Evolutionary conservation across 2,113 vertebrate species (phyloP).

Genomic region (Fulica atra): DNA sequence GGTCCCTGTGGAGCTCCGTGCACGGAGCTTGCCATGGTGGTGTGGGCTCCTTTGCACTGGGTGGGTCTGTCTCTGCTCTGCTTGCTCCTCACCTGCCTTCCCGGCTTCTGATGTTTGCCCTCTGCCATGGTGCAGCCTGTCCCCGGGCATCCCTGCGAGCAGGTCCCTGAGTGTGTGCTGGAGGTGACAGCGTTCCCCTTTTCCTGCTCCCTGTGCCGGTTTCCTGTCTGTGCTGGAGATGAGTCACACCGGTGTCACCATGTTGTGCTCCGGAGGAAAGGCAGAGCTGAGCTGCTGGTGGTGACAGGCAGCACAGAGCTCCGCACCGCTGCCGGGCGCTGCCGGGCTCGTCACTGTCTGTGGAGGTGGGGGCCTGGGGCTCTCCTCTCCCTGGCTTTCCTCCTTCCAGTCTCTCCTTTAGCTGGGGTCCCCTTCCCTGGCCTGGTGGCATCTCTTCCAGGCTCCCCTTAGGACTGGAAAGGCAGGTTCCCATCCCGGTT

Average conservation of each 20-base stretch:
- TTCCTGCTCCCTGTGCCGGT: not conserved
- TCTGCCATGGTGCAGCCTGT: rapidly evolving
- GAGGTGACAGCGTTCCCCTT: not conserved
- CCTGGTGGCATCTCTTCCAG: not conserved
- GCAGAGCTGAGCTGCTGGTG: not conserved
- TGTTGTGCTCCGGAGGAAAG: slow-evolving; percentile 23
- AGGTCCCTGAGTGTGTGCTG: not conserved
- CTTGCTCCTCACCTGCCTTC: not conserved
- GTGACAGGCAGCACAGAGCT: not conserved
- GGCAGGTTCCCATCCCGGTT: not conserved
- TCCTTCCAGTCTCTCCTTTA: not conserved
- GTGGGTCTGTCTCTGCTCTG: not conserved
- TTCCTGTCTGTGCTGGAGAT: not conserved
- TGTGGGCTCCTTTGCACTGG: rapidly evolving
- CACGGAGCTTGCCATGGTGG: rapidly evolving
- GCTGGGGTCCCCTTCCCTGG: not conserved
- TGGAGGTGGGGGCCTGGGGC: not conserved
- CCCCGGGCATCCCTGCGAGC: not conserved
- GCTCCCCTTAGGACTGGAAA: not conserved
- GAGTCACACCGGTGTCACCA: slow-evolving; percentile 50
- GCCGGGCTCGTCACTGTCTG: rapidly evolving
- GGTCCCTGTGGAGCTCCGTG: not conserved
- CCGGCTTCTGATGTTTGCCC: not conserved
- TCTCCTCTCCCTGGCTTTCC: not conserved
- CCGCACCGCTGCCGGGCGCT: not conserved